Conservation (phyloP, 2,113 vertebrate species). For the Otus sunia region DNA sequence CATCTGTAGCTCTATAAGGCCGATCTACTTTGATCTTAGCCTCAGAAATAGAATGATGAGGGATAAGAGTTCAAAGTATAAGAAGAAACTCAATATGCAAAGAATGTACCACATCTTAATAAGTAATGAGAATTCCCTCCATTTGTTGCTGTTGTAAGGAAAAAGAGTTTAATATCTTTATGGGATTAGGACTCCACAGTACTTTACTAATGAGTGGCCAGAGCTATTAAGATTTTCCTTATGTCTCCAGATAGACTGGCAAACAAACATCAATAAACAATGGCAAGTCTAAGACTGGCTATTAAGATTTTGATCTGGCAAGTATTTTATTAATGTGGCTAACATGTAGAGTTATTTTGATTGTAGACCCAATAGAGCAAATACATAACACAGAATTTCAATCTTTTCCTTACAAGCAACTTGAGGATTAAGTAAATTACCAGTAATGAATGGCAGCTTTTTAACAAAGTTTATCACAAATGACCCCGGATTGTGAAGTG, state of each 20-base stretch:
- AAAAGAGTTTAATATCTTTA: conserved; percentile 57
- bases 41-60: conserved; percentile 8
- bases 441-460: not conserved
- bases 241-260: conserved; percentile 49
- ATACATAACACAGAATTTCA: not conserved
- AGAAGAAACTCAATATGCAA: conserved; percentile 29
- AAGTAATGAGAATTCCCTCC: conserved; percentile 21
- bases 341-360: not conserved
- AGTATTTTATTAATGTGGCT: conserved; percentile 33
- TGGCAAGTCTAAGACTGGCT: not conserved
- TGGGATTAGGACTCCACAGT: not conserved
- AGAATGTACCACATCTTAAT: conserved; percentile 48
- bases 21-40: conserved; percentile 22
- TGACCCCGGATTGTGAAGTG: not conserved
- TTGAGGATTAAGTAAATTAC: conserved; percentile 28
- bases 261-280: conserved; percentile 53
- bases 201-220: conserved; percentile 53
- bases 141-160: conserved; percentile 43
- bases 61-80: conserved; percentile 43
- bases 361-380: not conserved
- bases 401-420: not conserved
- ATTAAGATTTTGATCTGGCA: conserved; percentile 33
- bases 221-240: conserved; percentile 49
- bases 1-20: conserved; percentile 40
- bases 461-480: conserved; percentile 45